Percentiles rank a stretch among this genome's conserved stretches.
Conservation (phyloP, 2,888 invertebrate species). For the Electrophaes corylata region DNA sequence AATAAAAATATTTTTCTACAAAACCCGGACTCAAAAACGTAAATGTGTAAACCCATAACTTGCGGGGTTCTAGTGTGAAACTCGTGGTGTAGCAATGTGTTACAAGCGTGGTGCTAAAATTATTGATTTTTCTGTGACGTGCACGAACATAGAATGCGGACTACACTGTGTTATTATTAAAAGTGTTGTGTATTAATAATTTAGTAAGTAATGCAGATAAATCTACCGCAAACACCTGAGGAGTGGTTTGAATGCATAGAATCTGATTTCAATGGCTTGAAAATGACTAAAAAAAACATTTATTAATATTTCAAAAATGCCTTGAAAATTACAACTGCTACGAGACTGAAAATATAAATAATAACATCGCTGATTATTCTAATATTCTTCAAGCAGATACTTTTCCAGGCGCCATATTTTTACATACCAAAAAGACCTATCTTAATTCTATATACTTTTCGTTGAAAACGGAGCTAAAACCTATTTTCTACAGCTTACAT, state of each 20-base stretch:
- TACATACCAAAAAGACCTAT: neutral
- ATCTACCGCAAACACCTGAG: neutral
- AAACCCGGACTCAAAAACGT: constrained; percentile 32
- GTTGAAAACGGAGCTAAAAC: neutral
- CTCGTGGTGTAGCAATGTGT: constrained; percentile 46
- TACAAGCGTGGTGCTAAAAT: constrained; percentile 38
- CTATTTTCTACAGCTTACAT: neutral
- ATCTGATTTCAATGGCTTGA: constrained; percentile 29
- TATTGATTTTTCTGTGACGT: constrained; percentile 81
- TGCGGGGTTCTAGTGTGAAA: constrained; percentile 33
- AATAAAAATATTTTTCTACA: constrained; percentile 47
- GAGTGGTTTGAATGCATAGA: neutral
- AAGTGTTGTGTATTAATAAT: constrained; percentile 53
- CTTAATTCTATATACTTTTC: neutral
- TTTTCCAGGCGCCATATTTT: neutral
- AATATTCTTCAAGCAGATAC: neutral
- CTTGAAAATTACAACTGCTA: neutral
- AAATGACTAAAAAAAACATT: constrained; percentile 1
- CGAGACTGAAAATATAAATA: neutral
- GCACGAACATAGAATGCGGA: constrained; percentile 64
- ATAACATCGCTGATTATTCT: neutral
- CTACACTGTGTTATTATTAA: constrained; percentile 67
- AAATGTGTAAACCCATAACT: constrained; percentile 40
- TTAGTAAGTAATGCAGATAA: constrained; percentile 46
- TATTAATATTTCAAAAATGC: neutral